Conservation (phyloP, 2,113 vertebrate genomes). For the Lophius piscatorius region DNA sequence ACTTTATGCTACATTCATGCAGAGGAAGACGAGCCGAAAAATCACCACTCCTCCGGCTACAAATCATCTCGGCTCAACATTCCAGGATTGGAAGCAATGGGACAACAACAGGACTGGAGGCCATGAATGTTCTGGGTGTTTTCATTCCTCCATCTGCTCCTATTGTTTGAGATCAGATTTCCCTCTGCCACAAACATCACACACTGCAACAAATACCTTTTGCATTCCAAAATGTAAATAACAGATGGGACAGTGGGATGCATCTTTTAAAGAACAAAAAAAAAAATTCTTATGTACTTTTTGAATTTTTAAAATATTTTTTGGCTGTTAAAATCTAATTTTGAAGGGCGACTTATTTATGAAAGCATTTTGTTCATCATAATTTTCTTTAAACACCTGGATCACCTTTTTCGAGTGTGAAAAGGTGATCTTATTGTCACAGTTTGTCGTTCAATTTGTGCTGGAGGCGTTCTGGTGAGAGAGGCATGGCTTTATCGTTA, state of each 20-base stretch:
- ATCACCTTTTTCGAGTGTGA: too few species aligned
- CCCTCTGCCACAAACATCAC: slow-evolving; percentile 34
- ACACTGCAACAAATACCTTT: background rate
- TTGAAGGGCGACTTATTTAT: too few species aligned
- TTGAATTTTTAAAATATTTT: too few species aligned
- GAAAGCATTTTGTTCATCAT: too few species aligned
- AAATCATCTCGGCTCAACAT: slow-evolving; percentile 28
- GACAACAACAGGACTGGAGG: slow-evolving; percentile 14
- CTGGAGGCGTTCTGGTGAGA: too few species aligned
- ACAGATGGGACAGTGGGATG: background rate
- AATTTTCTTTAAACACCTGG: too few species aligned
- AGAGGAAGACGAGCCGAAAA: slow-evolving; percentile 6
- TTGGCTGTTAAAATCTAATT: too few species aligned
- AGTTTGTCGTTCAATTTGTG: too few species aligned
- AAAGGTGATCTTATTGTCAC: too few species aligned
- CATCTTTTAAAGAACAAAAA: background rate
- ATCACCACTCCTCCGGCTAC: slow-evolving; percentile 6
- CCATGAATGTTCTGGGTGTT: slow-evolving; percentile 13
- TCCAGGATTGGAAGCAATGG: background rate
- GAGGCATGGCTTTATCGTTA: too few species aligned
- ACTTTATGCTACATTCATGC: slow-evolving; percentile 27
- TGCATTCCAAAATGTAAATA: slow-evolving; percentile 3
- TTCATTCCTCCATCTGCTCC: slow-evolving; percentile 31
- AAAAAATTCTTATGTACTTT: background rate
- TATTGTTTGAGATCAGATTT: slow-evolving; percentile 29